Conservation (phyloP, 2,888 invertebrate genomes). For the Eubasilissa splendida region DNA sequence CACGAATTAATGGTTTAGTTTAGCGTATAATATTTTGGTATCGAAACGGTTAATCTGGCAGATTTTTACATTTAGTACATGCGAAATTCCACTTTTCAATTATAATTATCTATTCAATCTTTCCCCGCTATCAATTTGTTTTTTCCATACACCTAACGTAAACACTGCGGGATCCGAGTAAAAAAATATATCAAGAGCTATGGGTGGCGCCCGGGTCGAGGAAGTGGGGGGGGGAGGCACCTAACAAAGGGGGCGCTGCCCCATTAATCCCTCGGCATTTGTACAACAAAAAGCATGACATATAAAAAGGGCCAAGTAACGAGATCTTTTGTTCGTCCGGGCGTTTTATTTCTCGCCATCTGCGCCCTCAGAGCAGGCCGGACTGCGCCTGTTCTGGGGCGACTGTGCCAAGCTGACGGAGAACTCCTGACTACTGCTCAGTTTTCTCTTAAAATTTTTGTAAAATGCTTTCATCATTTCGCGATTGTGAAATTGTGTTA, state of each 20-base stretch:
- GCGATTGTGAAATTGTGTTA: no score
- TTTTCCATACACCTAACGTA: conserved; percentile 12
- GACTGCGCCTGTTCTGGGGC: no score
- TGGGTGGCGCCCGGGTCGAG: no score
- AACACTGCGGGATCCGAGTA: not conserved
- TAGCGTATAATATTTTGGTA: no score
- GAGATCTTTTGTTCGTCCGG: conserved; percentile 44
- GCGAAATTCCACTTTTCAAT: conserved; percentile 20
- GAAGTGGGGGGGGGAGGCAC: conserved; percentile 19
- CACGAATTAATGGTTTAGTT: no score
- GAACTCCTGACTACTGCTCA: no score
- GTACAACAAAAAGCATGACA: conserved; percentile 57
- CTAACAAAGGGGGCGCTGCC: conserved; percentile 44
- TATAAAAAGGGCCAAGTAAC: conserved; percentile 53
- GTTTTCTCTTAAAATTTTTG: no score
- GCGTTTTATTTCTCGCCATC: conserved; percentile 39
- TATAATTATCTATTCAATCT: conserved; percentile 24
- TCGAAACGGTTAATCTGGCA: no score
- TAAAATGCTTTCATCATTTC: no score
- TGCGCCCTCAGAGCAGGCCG: conserved; percentile 4
- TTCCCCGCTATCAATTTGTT: conserved; percentile 13
- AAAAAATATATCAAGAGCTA: not conserved
- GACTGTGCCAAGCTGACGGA: no score
- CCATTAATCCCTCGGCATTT: conserved; percentile 56
- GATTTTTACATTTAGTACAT: no score